Evolutionary conservation across 2,797 vertebrate species (phyloP).

Genomic region (Echeneis naucrates): DNA sequence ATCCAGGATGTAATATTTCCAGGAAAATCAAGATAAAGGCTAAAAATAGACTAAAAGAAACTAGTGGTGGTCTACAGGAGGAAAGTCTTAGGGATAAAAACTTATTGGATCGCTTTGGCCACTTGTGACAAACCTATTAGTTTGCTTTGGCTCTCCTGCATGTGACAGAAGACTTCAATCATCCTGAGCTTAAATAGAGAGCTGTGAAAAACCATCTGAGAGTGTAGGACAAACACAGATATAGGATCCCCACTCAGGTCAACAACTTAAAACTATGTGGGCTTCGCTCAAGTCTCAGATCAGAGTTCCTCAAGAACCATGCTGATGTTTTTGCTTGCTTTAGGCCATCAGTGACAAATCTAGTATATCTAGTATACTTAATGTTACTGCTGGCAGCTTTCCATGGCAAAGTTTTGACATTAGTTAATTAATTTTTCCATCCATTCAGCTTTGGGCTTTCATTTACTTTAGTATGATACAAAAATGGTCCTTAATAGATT

Average conservation of each 20-base stretch:
- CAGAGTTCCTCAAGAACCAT: slow-evolving; percentile 28
- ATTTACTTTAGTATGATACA: slow-evolving; percentile 47
- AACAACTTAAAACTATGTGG: slow-evolving; percentile 30
- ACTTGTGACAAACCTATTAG: slow-evolving; percentile 24
- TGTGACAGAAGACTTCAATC: slow-evolving; percentile 45
- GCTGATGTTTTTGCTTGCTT: slow-evolving; percentile 28
- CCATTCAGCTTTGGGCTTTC: slow-evolving; percentile 38
- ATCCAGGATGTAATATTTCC: slow-evolving; percentile 18
- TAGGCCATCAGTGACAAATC: slow-evolving; percentile 22
- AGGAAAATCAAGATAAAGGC: slow-evolving; percentile 25
- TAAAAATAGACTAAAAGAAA: slow-evolving; percentile 20
- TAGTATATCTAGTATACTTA: slow-evolving; percentile 37
- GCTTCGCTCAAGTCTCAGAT: slow-evolving; percentile 22
- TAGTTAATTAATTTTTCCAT: slow-evolving; percentile 55
- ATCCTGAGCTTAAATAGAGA: slow-evolving; percentile 53
- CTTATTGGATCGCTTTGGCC: slow-evolving; percentile 39
- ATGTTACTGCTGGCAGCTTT: slow-evolving; percentile 42
- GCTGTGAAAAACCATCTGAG: slow-evolving; percentile 41
- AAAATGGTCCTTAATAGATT: slow-evolving; percentile 41
- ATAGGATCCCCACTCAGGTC: slow-evolving; percentile 22
- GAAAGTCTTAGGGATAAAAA: slow-evolving; percentile 29
- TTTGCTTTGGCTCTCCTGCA: slow-evolving; percentile 45
- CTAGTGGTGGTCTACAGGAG: slow-evolving; percentile 29
- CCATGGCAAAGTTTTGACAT: slow-evolving; percentile 55
- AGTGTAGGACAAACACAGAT: slow-evolving; percentile 43